phyloP scores from a whole-genome alignment of 2,113 vertebrate genomes.

The Saguinus midas region DNA sequence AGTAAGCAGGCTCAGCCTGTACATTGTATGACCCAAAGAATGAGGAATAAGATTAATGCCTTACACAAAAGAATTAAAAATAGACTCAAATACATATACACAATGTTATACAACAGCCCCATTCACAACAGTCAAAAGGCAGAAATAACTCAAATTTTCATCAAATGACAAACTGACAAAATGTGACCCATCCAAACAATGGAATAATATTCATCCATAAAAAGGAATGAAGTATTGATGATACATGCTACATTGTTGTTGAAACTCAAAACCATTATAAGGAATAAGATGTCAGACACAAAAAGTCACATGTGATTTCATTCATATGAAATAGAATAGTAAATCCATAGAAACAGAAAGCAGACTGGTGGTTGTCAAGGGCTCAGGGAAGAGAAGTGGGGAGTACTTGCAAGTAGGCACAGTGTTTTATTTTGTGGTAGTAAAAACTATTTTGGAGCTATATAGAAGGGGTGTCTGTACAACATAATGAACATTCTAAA shows the following conservation, averaged over 20 bases:
- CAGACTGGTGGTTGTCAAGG: background rate
- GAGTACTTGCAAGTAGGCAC: background rate
- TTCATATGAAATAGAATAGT: background rate
- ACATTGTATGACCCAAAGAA: background rate
- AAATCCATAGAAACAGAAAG: background rate
- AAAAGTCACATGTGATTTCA: background rate
- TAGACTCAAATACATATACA: background rate
- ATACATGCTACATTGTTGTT: background rate
- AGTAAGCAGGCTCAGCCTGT: background rate
- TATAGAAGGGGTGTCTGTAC: background rate
- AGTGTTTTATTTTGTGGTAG: background rate
- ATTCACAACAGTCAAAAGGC: background rate
- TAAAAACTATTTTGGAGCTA: background rate
- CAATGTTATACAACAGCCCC: background rate
- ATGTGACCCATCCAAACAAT: background rate
- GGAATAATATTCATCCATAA: background rate
- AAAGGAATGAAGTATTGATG: background rate
- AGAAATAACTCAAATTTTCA: background rate
- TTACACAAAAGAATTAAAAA: background rate
- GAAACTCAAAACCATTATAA: background rate
- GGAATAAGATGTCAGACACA: background rate
- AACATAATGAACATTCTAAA: background rate
- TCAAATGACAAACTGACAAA: background rate
- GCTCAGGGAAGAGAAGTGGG: background rate
- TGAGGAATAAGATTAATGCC: background rate